These are phyloP conservation scores for Paradoxurus hermaphroditus DNA, from an alignment of 2,113 vertebrate genomes.

Conservation along the genomic window DNA sequence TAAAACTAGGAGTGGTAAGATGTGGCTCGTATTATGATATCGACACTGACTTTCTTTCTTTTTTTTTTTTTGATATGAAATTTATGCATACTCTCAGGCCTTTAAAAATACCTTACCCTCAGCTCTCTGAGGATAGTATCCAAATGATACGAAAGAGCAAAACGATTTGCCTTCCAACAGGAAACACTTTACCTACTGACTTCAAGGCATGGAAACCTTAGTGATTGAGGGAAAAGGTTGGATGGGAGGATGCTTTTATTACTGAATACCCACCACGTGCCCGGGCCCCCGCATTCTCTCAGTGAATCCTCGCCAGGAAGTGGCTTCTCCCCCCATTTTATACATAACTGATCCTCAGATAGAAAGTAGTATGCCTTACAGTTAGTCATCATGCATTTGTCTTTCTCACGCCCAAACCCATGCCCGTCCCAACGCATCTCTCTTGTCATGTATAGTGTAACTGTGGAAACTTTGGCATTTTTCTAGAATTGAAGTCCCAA, in stretches of 20 bases:
- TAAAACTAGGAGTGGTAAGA: constrained; percentile 15
- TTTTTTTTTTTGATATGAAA: constrained; percentile 35
- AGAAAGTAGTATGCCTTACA: neutral
- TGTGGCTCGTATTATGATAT: neutral
- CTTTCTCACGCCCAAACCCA: neutral
- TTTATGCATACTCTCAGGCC: neutral
- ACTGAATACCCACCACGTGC: neutral
- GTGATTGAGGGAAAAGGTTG: neutral
- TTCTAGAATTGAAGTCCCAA: neutral
- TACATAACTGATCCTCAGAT: neutral
- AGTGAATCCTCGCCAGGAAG: neutral
- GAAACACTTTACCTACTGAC: neutral
- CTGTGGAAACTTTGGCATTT: neutral
- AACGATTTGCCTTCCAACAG: constrained; percentile 4
- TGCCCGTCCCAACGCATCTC: neutral
- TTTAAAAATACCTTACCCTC: constrained; percentile 15
- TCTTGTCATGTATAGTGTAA: neutral
- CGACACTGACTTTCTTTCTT: constrained; percentile 20
- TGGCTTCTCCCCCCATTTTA: neutral
- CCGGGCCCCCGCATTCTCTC: neutral
- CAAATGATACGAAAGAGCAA: neutral
- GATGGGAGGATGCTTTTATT: neutral
- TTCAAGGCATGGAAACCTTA: neutral
- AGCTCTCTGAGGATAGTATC: constrained; percentile 10
- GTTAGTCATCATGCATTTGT: neutral